Conservation (phyloP, 2,797 vertebrate species). For the Sphaeramia orbicularis region DNA sequence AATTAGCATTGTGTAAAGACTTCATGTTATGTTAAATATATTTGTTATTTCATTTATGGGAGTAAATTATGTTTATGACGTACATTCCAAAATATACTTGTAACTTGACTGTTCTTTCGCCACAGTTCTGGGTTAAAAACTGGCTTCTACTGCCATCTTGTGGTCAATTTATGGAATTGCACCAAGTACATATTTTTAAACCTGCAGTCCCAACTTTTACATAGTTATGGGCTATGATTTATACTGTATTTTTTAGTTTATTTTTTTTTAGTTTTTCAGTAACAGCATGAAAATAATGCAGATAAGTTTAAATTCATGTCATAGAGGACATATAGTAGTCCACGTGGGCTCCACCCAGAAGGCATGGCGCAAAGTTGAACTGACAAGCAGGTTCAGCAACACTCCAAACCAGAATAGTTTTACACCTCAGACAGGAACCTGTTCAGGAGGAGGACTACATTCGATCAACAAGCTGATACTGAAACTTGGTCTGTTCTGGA, state of each 20-base stretch:
- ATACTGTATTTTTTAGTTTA: not conserved
- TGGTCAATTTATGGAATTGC: no score
- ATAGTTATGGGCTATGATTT: not conserved
- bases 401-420: constrained; percentile 34
- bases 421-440: not conserved
- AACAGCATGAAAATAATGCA: not conserved
- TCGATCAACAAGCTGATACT: no score
- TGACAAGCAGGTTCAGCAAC: constrained; percentile 65
- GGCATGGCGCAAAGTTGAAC: constrained; percentile 17
- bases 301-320: not conserved
- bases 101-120: no score
- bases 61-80: no score
- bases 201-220: not conserved
- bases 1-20: no score
- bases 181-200: no score
- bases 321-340: not conserved
- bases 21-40: no score
- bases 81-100: no score
- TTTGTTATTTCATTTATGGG: no score
- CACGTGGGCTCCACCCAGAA: constrained; percentile 49
- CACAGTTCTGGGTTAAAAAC: no score
- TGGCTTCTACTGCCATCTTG: not conserved
- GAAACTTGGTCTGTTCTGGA: not conserved
- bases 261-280: no score
- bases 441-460: not conserved